A percentile compares a stretch with the other conserved stretches of the same genome.
These are phyloP conservation scores for Polyommatus icarus DNA, from an alignment of 2,888 invertebrate genomes.

Conservation along the genomic window DNA sequence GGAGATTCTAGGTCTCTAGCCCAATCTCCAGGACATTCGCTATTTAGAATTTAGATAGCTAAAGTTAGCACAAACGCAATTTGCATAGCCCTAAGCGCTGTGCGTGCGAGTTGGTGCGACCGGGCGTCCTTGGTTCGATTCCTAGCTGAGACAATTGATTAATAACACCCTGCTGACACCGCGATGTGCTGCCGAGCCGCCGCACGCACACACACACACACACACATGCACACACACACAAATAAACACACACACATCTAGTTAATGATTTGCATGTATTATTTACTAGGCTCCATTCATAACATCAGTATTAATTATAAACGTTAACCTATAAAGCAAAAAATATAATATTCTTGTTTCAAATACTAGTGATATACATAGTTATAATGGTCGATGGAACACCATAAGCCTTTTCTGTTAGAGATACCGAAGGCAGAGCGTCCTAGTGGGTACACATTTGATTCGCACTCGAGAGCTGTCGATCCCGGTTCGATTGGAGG, in stretches of 20 bases:
- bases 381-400: too few species aligned
- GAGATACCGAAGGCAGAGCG: too few species aligned
- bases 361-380: too few species aligned
- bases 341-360: too few species aligned
- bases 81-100: slow-evolving; percentile 10
- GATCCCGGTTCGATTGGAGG: too few species aligned
- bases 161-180: slow-evolving; percentile 45
- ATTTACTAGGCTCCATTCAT: neutral
- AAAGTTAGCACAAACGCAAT: neutral
- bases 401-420: too few species aligned
- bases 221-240: neutral
- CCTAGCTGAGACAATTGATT: slow-evolving; percentile 50
- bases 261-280: neutral
- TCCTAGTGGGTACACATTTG: too few species aligned
- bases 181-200: slow-evolving; percentile 33
- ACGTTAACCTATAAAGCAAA: too few species aligned
- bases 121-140: slow-evolving; percentile 56
- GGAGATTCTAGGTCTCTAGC: too few species aligned
- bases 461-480: too few species aligned
- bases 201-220: neutral
- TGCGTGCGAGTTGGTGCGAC: slow-evolving; percentile 27
- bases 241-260: neutral
- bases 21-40: neutral
- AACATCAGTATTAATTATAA: neutral
- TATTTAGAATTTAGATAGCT: neutral